phyloP scores from a whole-genome alignment of 2,113 vertebrate genomes.

The Myiozetetes cayanensis region DNA sequence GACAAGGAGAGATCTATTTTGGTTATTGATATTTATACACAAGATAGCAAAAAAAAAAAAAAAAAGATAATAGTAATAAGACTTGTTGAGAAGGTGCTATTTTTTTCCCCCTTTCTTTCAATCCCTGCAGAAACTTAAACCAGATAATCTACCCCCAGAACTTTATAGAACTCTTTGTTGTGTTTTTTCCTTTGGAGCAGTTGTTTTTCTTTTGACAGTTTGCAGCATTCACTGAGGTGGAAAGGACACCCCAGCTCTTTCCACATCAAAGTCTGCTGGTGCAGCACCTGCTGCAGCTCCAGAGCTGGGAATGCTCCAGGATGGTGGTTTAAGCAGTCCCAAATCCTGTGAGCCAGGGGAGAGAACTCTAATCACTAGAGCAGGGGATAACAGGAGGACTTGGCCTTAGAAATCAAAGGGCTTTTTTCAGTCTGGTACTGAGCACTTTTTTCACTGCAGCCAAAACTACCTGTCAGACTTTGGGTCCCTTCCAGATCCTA shows the following conservation, averaged over 20 bases:
- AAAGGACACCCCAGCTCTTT: background rate
- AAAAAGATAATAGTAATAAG: background rate
- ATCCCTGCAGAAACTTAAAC: conserved; percentile 15
- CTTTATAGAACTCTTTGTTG: background rate
- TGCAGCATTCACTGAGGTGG: background rate
- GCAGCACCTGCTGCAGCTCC: background rate
- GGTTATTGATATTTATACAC: conserved; percentile 70
- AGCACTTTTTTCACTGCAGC: conserved; percentile 38
- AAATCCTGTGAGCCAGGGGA: background rate
- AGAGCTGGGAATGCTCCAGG: background rate
- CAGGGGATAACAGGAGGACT: background rate
- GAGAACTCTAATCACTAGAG: background rate
- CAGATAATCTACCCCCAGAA: conserved; percentile 10
- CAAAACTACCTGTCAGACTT: background rate
- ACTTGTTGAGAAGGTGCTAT: conserved; percentile 61
- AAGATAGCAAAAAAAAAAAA: conserved; percentile 41
- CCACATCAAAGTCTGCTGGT: background rate
- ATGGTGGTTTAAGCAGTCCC: background rate
- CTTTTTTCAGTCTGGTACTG: conserved; percentile 44
- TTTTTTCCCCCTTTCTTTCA: conserved; percentile 42
- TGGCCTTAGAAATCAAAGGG: conserved; percentile 25
- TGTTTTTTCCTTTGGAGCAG: background rate
- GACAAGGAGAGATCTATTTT: conserved; percentile 70
- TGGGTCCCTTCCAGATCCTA: background rate
- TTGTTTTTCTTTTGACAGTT: background rate